These are phyloP conservation scores for Abscondita cerata DNA, from an alignment of 2,888 invertebrate genomes.

Conservation along the genomic window DNA sequence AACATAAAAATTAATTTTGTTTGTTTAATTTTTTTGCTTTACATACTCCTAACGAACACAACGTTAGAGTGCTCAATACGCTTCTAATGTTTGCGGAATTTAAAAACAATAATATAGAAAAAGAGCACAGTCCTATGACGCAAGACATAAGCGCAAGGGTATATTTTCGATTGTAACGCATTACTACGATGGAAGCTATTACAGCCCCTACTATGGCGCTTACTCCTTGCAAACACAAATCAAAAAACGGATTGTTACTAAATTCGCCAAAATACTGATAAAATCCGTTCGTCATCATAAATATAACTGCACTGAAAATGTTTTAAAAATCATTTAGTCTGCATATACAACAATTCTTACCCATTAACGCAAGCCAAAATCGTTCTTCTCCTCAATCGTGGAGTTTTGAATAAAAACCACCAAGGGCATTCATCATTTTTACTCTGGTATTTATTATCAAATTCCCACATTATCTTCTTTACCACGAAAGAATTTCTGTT, in stretches of 20 bases:
- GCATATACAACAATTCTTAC: not conserved
- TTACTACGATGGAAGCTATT: not conserved
- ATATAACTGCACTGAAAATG: not conserved
- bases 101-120: too few relatives aligned
- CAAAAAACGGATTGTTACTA: not conserved
- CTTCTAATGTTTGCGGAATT: too few relatives aligned
- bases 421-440: conserved; percentile 13
- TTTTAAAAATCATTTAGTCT: not conserved
- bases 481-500: conserved; percentile 41
- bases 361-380: not conserved
- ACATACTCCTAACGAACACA: too few relatives aligned
- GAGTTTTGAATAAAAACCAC: not conserved
- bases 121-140: too few relatives aligned
- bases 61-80: too few relatives aligned
- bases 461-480: not conserved
- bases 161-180: not conserved
- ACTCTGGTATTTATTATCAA: conserved; percentile 11
- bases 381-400: not conserved
- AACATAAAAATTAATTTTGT: too few relatives aligned
- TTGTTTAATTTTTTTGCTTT: too few relatives aligned
- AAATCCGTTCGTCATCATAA: not conserved
- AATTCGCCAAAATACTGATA: not conserved
- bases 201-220: not conserved
- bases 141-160: not conserved
- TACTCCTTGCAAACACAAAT: not conserved